phyloP scores from a whole-genome alignment of 2,113 vertebrate genomes.

The Perca fluviatilis region DNA sequence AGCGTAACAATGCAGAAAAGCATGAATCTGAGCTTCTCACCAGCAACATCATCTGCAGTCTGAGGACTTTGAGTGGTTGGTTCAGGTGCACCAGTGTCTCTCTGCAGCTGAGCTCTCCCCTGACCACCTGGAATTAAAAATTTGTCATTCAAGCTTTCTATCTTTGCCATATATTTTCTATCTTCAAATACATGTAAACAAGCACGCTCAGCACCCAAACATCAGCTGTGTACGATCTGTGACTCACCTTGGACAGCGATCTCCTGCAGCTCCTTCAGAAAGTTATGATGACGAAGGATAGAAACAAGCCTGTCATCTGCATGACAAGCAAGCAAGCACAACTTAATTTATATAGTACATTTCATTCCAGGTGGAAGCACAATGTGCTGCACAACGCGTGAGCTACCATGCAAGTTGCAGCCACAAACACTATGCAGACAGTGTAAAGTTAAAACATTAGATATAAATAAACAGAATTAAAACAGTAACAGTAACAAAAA shows the following conservation, averaged over 20 bases:
- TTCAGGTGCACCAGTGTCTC: conserved; percentile 67
- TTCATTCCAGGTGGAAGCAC: no score
- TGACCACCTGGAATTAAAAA: conserved; percentile 82
- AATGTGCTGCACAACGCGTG: no score
- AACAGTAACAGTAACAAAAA: no score
- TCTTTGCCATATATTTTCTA: neutral
- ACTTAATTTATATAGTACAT: no score
- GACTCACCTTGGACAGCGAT: conserved; percentile 91
- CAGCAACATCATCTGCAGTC: conserved; percentile 64
- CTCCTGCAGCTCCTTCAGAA: conserved; percentile 93
- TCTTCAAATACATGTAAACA: neutral
- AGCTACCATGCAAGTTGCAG: no score
- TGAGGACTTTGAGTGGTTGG: conserved; percentile 80
- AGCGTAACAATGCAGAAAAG: neutral
- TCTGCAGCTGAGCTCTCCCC: conserved; percentile 82
- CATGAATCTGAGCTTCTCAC: conserved; percentile 53
- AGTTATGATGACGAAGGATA: conserved; percentile 92
- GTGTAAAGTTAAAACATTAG: no score
- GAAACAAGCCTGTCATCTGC: conserved; percentile 93
- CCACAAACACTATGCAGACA: no score
- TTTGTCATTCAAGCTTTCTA: neutral
- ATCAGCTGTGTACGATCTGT: neutral
- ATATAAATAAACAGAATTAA: no score
- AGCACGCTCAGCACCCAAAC: neutral
- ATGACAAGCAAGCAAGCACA: conserved; percentile 14